Base-by-base conservation (phyloP, 2,888 invertebrate species). In the Argynnis bischoffii region DNA sequence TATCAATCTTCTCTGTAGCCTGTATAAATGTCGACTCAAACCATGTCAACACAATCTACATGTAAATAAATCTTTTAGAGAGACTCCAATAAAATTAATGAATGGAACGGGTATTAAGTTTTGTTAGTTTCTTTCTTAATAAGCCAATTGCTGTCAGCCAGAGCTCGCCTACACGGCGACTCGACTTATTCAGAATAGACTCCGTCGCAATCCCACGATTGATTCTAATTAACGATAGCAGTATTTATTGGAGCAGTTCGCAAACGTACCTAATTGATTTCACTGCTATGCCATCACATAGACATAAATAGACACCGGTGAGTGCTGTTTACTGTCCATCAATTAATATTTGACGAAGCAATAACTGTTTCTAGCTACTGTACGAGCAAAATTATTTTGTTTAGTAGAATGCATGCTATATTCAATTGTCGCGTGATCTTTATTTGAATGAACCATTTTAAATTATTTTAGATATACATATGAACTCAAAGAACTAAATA, bases 151-250 rank as follows among this genome's bases (percentile, higher is more conserved):
- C 85, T 85, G 88, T 87, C 87, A 82, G 76, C 78, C 67, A 55
- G 78, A 75, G 76, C 80, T 80, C 82, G 82, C 88, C 89, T 84
- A 88, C 88, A 79, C 78, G 75, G 72, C 77, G 73, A 75, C 66
- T 79, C 79, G 81, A 85, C 85, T 85, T 86, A 89, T 90, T 88
- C 86, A 86, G 86, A 86, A 86, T 85, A 84, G 85, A 84, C 84
- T 83, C 81, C 78, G 79, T 84, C 84, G 87, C 87, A 86, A 89
- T 88, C 88, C 86, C 83, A 84, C 89, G 89, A 91, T 90, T 90
- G 92, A 92, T 92, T 91, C 90, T 91, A 91, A 92, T 92, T 92
- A 92, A 88, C 86, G 91, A 92, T 91, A 92, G 82, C 85, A 85
- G 84, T 92, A 92, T 92, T 92, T 91, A 91, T 92, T 90, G 87